Evolutionary conservation across 2,888 invertebrate species (phyloP), one percentile per base, ranked within the genome.

Genomic region (Melanostoma scalare): DNA sequence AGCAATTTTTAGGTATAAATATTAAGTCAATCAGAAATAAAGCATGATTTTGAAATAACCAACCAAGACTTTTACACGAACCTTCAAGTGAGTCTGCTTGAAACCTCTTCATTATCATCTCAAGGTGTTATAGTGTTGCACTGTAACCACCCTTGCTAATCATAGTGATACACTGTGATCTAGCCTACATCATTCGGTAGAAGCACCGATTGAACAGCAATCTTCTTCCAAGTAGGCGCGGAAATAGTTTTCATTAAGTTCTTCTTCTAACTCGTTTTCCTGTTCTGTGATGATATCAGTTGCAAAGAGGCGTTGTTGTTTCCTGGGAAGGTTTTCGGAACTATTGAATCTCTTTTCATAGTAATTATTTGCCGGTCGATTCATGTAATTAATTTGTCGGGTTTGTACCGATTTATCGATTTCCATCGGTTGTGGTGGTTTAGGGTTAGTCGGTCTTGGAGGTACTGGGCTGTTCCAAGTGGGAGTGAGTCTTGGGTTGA

Each of bases 351-450:
- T 58, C 3, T 42, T 36, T 6, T 4, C 40, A 30, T 9, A 3
- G n/a, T 58, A 1, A 36, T 50, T 40, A 36, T 75, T 67, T n/a
- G 35, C 42, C 3, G 46, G 76, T 46, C 76, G 60, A 10, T 76
- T 69, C 60, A 68, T 76, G 2, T 69, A 69, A 33, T 61, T 76
- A 6, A 69, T 33, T 10, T 71, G 53, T 48, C 63, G 33, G 3
- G 42, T 40, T 50, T 77, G 77, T 2, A 63, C n/a, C 1, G 68
- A 69, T n/a, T 60, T n/a, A 9, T 73, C 72, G 1, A 40, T 46
- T 48, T 78, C 53, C 67, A 78, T 73, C 10, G 52, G 46, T 3
- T 67, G 46, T 35, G 53, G 31, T 8, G 72, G 72, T 38, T 78
- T 78, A 4, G 56, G 71, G 2, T 65, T 42, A 20, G 69, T 40